Conservation (phyloP, 2,113 vertebrate species). For the Oreotrochilus melanogaster region DNA sequence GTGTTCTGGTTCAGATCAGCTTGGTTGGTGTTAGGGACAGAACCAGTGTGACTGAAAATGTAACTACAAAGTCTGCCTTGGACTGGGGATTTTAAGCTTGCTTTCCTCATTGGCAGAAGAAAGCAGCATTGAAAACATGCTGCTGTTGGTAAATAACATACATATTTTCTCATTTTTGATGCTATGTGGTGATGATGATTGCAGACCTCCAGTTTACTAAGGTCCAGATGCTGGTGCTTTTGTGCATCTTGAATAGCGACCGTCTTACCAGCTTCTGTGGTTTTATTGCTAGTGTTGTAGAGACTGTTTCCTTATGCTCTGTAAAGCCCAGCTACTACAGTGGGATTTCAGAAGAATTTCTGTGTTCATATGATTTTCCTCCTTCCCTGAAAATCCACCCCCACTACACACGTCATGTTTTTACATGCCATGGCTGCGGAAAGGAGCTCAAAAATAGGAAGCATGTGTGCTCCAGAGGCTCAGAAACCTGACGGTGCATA, state of each 20-base stretch:
- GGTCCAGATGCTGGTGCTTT: background rate
- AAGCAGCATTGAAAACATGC: background rate
- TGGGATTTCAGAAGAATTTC: constrained; percentile 1
- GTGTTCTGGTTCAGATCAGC: constrained; percentile 13
- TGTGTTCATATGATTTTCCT: background rate
- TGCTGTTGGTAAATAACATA: background rate
- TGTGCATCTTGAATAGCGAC: background rate
- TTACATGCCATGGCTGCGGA: background rate
- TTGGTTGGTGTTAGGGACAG: background rate
- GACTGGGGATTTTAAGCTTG: background rate
- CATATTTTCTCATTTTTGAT: background rate
- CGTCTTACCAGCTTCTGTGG: background rate
- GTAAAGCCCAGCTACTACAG: background rate
- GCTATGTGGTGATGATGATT: background rate
- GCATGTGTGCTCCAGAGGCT: constrained; percentile 38
- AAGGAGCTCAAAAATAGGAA: constrained; percentile 31
- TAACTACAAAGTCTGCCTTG: background rate
- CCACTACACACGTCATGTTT: background rate
- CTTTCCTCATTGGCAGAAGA: background rate
- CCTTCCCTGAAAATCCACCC: background rate
- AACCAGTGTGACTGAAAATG: background rate
- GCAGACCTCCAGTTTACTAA: background rate
- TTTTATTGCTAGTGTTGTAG: background rate
- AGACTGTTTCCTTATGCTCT: background rate
- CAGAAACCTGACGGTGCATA: constrained; percentile 32